Conservation (phyloP, 2,113 vertebrate species). For the Lophius piscatorius region DNA sequence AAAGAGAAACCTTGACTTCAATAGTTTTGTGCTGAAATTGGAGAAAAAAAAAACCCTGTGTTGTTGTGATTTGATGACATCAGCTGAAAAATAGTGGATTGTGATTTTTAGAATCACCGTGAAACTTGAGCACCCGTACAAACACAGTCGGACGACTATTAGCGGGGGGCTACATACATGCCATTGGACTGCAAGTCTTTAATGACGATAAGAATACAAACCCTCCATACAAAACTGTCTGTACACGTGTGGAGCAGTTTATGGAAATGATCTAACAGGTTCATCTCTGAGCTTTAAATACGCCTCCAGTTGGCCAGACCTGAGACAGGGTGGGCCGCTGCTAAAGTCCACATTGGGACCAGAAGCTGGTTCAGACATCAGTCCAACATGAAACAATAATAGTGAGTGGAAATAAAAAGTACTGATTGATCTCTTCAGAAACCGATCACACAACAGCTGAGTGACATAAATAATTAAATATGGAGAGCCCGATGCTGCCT, state of each 20-base stretch:
- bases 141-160: conserved; percentile 19
- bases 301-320: conserved; percentile 52
- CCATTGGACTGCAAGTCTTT: conserved; percentile 76
- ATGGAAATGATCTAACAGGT: conserved; percentile 67
- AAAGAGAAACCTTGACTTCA: no score
- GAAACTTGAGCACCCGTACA: neutral
- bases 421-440: conserved; percentile 31
- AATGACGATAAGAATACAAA: conserved; percentile 76
- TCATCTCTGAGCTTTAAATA: conserved; percentile 64
- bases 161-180: conserved; percentile 51
- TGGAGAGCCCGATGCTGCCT: no score
- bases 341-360: conserved; percentile 26
- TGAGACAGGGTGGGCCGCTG: no score
- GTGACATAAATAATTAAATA: conserved; percentile 72
- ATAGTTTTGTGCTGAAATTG: no score
- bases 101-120: no score
- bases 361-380: conserved; percentile 24
- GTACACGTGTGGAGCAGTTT: conserved; percentile 72
- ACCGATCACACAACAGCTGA: conserved; percentile 25
- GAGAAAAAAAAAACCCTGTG: no score
- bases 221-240: conserved; percentile 83
- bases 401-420: conserved; percentile 24
- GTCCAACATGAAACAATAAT: conserved; percentile 19
- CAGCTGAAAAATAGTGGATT: no score
- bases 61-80: no score